Evolutionary conservation across 2,888 invertebrate species (phyloP).

Genomic region (Pristionchus entomophagus): DNA sequence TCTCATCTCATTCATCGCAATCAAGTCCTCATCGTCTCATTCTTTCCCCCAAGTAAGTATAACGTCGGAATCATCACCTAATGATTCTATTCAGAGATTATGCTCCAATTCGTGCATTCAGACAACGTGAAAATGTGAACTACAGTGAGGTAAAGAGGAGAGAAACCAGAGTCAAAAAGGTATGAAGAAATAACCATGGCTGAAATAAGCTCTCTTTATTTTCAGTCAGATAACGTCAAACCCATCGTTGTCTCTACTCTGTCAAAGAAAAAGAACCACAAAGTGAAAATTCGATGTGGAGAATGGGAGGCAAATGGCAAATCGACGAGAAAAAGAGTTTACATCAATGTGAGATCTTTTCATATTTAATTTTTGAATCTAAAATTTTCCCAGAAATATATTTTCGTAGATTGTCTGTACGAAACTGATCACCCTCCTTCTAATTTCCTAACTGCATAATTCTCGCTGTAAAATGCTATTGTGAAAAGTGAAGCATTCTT

Average conservation of each 20-base stretch:
- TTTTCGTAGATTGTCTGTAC: no score
- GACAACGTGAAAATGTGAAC: slow-evolving; percentile 8
- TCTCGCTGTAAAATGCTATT: no score
- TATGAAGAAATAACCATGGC: not conserved
- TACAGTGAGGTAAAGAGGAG: slow-evolving; percentile 36
- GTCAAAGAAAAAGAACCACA: not conserved
- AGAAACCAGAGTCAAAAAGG: slow-evolving; percentile 33
- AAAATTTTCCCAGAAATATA: no score
- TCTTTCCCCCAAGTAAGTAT: slow-evolving; percentile 35
- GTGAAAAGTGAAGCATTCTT: no score
- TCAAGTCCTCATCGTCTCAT: not conserved
- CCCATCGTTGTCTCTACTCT: not conserved
- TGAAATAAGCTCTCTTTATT: not conserved
- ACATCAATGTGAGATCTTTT: not conserved
- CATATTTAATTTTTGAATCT: no score
- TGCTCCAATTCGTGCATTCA: slow-evolving; percentile 18
- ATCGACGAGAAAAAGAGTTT: slow-evolving; percentile 5
- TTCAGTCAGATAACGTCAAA: slow-evolving; percentile 15
- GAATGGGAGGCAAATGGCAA: slow-evolving; percentile 13
- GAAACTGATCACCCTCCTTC: no score
- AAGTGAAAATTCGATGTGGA: not conserved
- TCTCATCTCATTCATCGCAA: not conserved
- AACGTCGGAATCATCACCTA: not conserved
- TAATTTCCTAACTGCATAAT: no score
- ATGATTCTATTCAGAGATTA: slow-evolving; percentile 16